phyloP scores from a whole-genome alignment of 1,140 invertebrate genomes.

The Scaptodrosophila lebanonensis region DNA sequence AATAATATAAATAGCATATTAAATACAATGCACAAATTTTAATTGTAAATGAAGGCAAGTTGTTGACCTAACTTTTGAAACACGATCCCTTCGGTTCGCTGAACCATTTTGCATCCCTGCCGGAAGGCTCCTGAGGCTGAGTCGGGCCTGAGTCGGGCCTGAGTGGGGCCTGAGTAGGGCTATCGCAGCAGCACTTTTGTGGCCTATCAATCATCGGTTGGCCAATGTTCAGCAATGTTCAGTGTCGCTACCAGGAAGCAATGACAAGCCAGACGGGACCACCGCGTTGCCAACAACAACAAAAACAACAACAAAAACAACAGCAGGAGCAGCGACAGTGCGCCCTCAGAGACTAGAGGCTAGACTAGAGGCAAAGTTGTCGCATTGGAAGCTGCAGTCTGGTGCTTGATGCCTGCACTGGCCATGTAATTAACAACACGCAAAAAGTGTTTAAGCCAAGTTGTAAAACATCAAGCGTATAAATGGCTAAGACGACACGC shows the following conservation, averaged over 20 bases:
- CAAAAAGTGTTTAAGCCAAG: conserved; percentile 59
- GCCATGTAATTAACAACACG: conserved; percentile 72
- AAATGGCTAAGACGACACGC: conserved; percentile 66
- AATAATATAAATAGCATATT: no score
- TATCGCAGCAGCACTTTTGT: no score
- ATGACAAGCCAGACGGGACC: conserved; percentile 64
- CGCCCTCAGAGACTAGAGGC: conserved; percentile 60
- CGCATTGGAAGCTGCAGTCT: conserved; percentile 1
- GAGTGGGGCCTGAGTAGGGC: no score
- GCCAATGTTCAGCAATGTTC: conserved; percentile 59
- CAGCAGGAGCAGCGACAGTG: conserved; percentile 43
- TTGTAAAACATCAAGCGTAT: conserved; percentile 40
- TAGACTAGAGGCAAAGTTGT: conserved; percentile 32
- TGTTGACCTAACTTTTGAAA: no score
- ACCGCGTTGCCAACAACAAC: no score
- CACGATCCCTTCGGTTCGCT: no score
- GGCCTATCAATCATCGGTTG: conserved; percentile 33
- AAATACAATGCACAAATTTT: no score
- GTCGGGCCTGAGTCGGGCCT: no score
- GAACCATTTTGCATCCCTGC: no score
- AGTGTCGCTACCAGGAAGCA: conserved; percentile 62
- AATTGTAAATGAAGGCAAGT: no score
- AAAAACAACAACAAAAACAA: no score
- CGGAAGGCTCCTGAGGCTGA: no score
- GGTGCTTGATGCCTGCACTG: conserved; percentile 10